Evolutionary conservation across 2,797 vertebrate genomes (phyloP), one percentile per base, ranked within the genome.

Genomic region (Percopsis omiscomaycus): DNA sequence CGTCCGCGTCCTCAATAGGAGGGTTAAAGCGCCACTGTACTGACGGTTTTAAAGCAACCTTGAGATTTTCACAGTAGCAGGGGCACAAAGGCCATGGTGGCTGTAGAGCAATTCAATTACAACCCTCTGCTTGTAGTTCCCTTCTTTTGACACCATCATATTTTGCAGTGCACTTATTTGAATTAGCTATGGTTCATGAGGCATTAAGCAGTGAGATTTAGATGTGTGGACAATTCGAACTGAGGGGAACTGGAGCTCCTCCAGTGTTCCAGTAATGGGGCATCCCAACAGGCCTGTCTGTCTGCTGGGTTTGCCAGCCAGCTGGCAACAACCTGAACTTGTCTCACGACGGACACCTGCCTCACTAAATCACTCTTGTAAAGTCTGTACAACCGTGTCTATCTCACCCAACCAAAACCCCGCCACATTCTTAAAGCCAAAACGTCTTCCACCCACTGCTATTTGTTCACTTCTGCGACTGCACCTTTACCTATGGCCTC

Each of bases 251-350:
- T 11, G 9, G 54, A 16, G 55, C 2, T 71, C 47, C 54, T 22
- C 6, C 59, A 12, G 29, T 5, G 15, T 37, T 78, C 56, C 69
- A 74, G 52, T 50, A 55, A 8, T 58, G 63, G 69, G 59, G 4
- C 66, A 64, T 69, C 75, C 81, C 51, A 47, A 29, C 50, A 47
- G 16, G 48, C 59, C 52, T 14, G 22, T 14, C 59, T 47, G 51
- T 30, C 55, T 60, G 54, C 68, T 61, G 69, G 76, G 78, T 58
- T 55, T n/a, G 70, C 75, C 71, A 58, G 55, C 66, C 55, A 15
- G 71, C 66, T 69, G 57, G 69, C 62, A 50, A 44, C 50, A 59
- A 27, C 69, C 52, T 47, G 64, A 42, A 29, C 76, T 86, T 61
- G 72, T 83, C 73, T 62, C 46, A 66, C 13, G 48, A 47, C 12